These are phyloP conservation scores for Etheostoma nigrum DNA, from an alignment of 2,797 vertebrate genomes.

Conservation along the genomic window DNA sequence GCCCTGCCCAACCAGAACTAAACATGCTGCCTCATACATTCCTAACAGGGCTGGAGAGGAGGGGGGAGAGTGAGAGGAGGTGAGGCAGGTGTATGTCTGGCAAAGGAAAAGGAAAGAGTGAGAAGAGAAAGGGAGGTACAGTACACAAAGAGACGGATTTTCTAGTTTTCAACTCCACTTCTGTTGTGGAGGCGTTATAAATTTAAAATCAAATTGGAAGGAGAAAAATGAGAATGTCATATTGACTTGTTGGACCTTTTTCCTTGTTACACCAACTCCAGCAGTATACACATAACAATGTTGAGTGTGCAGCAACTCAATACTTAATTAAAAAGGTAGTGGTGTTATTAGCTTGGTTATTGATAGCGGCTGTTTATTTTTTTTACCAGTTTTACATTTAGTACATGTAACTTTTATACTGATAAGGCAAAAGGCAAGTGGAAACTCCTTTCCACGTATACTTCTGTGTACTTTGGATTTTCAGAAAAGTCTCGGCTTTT, in stretches of 20 bases:
- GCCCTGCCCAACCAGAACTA: constrained; percentile 58
- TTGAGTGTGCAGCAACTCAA: constrained; percentile 14
- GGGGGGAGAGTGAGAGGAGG: constrained; percentile 11
- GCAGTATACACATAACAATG: not conserved
- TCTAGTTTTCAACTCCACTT: constrained; percentile 24
- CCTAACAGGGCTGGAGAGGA: constrained; percentile 48
- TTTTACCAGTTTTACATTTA: not conserved
- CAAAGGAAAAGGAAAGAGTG: constrained; percentile 61
- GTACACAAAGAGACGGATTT: not conserved
- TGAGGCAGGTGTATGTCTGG: constrained; percentile 71
- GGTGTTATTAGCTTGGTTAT: not conserved
- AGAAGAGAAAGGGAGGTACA: constrained; percentile 21
- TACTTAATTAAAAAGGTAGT: not conserved
- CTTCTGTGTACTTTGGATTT: not conserved
- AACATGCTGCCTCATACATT: constrained; percentile 81
- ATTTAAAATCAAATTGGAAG: constrained; percentile 18
- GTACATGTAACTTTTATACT: not conserved
- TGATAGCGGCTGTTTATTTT: not conserved
- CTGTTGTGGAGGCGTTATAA: constrained; percentile 29
- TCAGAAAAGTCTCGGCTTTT: not conserved
- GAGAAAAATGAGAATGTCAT: constrained; percentile 6
- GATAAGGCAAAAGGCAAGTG: not conserved
- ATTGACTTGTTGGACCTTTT: constrained; percentile 7
- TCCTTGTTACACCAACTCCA: constrained; percentile 7
- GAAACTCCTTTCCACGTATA: not conserved